Evolutionary conservation across 2,888 invertebrate genomes (phyloP).

Genomic region (Spodoptera exigua): DNA sequence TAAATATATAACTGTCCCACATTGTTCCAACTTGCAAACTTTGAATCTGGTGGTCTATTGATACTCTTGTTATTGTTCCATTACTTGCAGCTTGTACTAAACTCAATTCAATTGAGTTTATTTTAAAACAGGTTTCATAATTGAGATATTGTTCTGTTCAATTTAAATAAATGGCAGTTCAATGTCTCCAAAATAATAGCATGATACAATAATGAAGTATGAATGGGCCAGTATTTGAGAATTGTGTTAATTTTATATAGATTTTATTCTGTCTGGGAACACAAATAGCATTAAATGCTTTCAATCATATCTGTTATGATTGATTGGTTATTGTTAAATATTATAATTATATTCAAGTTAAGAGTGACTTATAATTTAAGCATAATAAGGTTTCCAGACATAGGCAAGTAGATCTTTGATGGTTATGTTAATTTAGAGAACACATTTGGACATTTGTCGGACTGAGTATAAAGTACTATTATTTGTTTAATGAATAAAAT

Average conservation of each 20-base stretch:
- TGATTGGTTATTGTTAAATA: slow-evolving; percentile 52
- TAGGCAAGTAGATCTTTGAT: slow-evolving; percentile 68
- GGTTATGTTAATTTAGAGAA: slow-evolving; percentile 79
- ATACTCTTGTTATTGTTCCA: slow-evolving; percentile 17
- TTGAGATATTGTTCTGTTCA: no score
- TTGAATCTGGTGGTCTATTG: slow-evolving; percentile 46
- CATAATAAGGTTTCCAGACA: slow-evolving; percentile 72
- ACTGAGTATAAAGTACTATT: slow-evolving; percentile 86
- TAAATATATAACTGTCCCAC: slow-evolving; percentile 54
- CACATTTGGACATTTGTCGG: slow-evolving; percentile 78
- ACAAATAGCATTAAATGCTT: slow-evolving; percentile 33
- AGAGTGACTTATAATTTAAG: slow-evolving; percentile 62
- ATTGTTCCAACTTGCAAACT: slow-evolving; percentile 45
- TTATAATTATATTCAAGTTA: slow-evolving; percentile 53
- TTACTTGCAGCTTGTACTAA: no score
- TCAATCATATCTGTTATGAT: slow-evolving; percentile 43
- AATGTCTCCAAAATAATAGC: neutral
- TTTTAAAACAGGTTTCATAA: no score
- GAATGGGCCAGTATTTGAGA: slow-evolving; percentile 50
- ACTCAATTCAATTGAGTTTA: no score
- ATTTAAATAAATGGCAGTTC: neutral
- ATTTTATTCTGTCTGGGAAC: slow-evolving; percentile 59
- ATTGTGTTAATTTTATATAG: slow-evolving; percentile 57
- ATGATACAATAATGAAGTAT: slow-evolving; percentile 21
- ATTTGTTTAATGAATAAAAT: slow-evolving; percentile 84